Conservation (phyloP, 1,140 invertebrate genomes). For the Frieseomelitta varia region DNA sequence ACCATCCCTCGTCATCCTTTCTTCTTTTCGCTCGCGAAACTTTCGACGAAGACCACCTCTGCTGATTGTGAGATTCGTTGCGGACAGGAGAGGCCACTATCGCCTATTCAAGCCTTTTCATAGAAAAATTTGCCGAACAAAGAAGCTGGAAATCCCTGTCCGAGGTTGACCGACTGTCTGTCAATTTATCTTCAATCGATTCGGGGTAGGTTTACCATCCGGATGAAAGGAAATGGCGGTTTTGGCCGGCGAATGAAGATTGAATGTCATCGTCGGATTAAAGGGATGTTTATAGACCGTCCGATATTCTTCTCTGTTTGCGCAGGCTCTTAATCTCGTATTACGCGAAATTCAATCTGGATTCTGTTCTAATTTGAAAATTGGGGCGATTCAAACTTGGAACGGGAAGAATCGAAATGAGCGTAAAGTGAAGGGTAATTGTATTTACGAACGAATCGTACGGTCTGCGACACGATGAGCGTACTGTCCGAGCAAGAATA, state of each 20-base stretch:
- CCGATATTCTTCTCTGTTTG: background rate
- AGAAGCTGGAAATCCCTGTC: background rate
- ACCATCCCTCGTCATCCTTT: background rate
- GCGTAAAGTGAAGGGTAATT: too few species aligned
- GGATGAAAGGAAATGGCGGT: background rate
- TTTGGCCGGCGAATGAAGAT: background rate
- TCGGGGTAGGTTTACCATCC: background rate
- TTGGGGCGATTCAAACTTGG: too few species aligned
- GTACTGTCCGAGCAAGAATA: too few species aligned
- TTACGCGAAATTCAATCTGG: background rate
- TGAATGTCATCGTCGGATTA: background rate
- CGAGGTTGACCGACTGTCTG: background rate
- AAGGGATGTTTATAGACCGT: background rate
- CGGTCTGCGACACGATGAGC: too few species aligned
- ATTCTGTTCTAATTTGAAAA: background rate
- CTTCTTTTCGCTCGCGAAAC: background rate
- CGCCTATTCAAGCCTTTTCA: background rate
- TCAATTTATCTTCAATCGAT: background rate
- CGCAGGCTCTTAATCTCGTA: background rate
- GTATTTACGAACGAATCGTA: too few species aligned
- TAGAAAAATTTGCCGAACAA: background rate
- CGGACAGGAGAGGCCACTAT: background rate
- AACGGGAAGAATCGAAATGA: too few species aligned
- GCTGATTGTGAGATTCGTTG: conserved; percentile 17
- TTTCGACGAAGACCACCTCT: conserved; percentile 9